Conservation (phyloP, 2,888 invertebrate genomes). For the Nomada flava region DNA sequence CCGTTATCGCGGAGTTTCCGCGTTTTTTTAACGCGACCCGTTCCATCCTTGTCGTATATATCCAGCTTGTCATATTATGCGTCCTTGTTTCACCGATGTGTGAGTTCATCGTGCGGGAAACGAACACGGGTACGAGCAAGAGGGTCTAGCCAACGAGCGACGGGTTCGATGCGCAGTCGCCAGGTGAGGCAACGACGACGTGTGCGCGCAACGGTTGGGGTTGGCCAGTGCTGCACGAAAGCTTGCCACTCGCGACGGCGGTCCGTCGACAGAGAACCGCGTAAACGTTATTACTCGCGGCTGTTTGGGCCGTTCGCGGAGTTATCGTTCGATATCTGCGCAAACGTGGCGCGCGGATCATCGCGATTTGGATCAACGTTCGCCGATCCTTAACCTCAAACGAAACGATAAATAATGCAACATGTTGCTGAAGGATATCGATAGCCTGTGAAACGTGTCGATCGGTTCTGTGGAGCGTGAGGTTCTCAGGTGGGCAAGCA, state of each 20-base stretch:
- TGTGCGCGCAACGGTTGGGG: constrained; percentile 62
- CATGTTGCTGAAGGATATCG: constrained; percentile 48
- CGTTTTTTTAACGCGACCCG: constrained; percentile 29
- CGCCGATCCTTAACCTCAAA: constrained; percentile 63
- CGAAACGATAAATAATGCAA: constrained; percentile 19
- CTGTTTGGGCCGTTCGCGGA: constrained; percentile 16
- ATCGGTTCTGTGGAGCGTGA: constrained; percentile 15
- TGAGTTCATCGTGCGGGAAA: constrained; percentile 29
- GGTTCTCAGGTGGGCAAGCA: not conserved
- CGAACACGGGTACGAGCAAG: constrained; percentile 29
- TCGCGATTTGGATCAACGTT: constrained; percentile 13
- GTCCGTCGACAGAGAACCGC: constrained; percentile 54
- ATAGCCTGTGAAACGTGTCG: constrained; percentile 42
- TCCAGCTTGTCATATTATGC: not conserved
- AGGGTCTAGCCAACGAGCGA: constrained; percentile 63
- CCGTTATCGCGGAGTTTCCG: constrained; percentile 50
- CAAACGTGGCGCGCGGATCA: constrained; percentile 23
- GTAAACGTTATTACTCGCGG: constrained; percentile 40
- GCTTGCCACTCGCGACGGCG: constrained; percentile 59
- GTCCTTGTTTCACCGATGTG: constrained; percentile 11
- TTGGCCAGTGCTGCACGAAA: constrained; percentile 64
- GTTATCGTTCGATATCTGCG: constrained; percentile 15
- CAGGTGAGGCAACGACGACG: constrained; percentile 80
- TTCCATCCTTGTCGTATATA: constrained; percentile 10
- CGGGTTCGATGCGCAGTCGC: constrained; percentile 79